Evolutionary conservation across 2,113 vertebrate species (phyloP).

Genomic region (Nipponia nippon): DNA sequence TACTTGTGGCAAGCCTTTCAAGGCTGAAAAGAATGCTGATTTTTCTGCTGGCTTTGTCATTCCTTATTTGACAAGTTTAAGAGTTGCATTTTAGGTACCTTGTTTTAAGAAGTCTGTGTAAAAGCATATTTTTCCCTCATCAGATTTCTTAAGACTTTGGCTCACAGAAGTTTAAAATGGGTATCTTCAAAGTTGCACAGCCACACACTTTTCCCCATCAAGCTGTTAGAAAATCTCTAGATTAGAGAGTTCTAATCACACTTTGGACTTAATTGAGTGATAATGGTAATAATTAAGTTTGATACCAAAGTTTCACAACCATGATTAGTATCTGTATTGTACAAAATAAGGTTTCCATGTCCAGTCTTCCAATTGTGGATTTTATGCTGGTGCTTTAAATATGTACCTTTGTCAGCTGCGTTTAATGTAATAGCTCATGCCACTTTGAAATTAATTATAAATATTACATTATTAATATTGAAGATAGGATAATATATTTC

Average conservation of each 20-base stretch:
- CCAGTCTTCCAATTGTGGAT: neutral
- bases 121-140: neutral
- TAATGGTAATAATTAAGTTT: neutral
- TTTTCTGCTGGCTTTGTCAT: conserved; percentile 12
- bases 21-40: neutral
- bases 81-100: neutral
- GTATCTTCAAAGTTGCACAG: neutral
- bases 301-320: neutral
- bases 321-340: neutral
- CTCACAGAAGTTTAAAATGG: neutral
- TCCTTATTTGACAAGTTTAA: neutral
- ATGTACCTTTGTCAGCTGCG: neutral
- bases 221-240: neutral
- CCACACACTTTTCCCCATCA: neutral
- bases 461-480: neutral
- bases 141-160: neutral
- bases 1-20: neutral
- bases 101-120: neutral
- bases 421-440: neutral
- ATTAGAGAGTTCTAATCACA: neutral
- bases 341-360: neutral
- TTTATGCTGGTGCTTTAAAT: neutral
- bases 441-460: neutral
- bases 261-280: neutral
- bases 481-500: neutral